phyloP scores from a whole-genome alignment of 2,888 invertebrate genomes.

The Rhagonycha lutea region DNA sequence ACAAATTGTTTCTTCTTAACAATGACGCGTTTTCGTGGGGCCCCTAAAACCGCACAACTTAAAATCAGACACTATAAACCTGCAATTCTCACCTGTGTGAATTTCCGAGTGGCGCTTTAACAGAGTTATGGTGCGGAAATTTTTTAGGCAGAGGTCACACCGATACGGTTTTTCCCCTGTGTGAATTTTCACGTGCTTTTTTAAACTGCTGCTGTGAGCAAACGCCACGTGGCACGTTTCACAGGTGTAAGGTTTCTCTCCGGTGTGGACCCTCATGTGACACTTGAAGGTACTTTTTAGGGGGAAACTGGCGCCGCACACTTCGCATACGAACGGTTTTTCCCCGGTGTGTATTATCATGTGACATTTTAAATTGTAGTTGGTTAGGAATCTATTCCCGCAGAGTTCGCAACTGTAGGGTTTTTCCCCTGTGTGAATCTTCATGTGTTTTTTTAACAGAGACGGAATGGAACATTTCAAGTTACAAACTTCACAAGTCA shows the following conservation, averaged over 20 bases:
- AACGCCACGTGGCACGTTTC: background rate
- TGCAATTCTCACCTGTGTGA: background rate
- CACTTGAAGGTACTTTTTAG: background rate
- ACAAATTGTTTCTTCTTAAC: background rate
- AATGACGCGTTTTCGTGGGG: background rate
- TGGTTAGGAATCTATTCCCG: background rate
- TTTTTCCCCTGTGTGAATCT: background rate
- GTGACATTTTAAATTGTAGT: background rate
- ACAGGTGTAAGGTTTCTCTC: background rate
- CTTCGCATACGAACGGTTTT: background rate
- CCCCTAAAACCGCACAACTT: background rate
- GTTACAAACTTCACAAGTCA: background rate
- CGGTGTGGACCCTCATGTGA: background rate
- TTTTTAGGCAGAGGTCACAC: background rate
- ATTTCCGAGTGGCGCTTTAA: background rate
- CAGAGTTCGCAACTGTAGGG: background rate
- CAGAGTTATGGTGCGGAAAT: background rate
- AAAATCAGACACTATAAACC: background rate
- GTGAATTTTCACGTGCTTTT: background rate
- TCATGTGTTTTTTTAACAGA: background rate
- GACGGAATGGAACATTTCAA: background rate
- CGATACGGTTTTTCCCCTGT: background rate
- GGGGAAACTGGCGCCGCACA: background rate
- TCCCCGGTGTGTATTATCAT: background rate
- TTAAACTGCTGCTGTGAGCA: background rate